A percentile compares a stretch with the other conserved stretches of the same genome.
These are phyloP conservation scores for Leucophora obtusa DNA, from an alignment of 2,888 invertebrate genomes.

Conservation along the genomic window DNA sequence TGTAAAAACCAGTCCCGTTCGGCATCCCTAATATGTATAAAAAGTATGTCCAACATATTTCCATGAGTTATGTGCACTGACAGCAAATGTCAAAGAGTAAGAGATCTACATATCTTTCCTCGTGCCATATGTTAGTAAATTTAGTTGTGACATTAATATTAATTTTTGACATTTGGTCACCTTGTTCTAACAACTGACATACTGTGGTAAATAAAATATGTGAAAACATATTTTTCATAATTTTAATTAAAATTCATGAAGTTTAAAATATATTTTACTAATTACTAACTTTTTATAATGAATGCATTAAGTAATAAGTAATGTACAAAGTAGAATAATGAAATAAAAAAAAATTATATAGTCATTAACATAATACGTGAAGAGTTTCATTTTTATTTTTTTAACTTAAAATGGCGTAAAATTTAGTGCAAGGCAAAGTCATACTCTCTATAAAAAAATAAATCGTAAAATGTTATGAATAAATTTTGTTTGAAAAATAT, in stretches of 20 bases:
- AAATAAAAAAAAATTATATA: not conserved
- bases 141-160: too few relatives aligned
- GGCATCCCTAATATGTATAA: too few relatives aligned
- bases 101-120: too few relatives aligned
- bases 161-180: not conserved
- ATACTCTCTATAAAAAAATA: not conserved
- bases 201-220: not conserved
- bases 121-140: too few relatives aligned
- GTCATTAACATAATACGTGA: slow-evolving; percentile 6
- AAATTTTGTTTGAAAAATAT: not conserved
- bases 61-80: too few relatives aligned
- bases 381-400: not conserved
- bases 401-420: slow-evolving; percentile 49
- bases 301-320: not conserved
- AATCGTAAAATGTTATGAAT: not conserved
- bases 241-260: not conserved
- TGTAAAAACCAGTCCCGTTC: too few relatives aligned
- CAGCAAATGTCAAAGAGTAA: too few relatives aligned
- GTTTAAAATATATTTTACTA: not conserved
- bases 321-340: not conserved
- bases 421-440: slow-evolving; percentile 51
- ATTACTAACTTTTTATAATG: not conserved
- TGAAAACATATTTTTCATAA: not conserved
- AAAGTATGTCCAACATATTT: too few relatives aligned
- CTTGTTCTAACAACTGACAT: not conserved